Percentiles rank a stretch among this genome's conserved stretches.
phyloP scores from a whole-genome alignment of 1,140 invertebrate species.

The Papilio machaon region DNA sequence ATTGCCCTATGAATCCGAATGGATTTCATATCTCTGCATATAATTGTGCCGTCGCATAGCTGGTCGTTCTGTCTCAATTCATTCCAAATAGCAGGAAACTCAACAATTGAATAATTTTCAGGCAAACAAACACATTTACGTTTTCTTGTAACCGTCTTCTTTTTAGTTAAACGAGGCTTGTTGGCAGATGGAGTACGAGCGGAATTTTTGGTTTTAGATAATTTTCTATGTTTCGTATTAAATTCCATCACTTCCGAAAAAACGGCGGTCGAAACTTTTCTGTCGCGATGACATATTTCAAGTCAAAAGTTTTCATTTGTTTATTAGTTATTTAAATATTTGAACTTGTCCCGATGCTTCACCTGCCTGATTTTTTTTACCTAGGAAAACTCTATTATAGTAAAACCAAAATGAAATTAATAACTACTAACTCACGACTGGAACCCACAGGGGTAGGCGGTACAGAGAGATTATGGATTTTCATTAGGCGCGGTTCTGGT shows the following conservation, averaged over 20 bases:
- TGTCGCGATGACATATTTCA: conserved; percentile 72
- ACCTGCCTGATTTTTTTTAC: conserved; percentile 37
- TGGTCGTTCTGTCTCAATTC: conserved; percentile 84
- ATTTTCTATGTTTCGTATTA: conserved; percentile 81
- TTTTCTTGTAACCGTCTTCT: conserved; percentile 72
- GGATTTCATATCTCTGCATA: conserved; percentile 83
- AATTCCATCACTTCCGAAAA: conserved; percentile 82
- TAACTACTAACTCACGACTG: neutral
- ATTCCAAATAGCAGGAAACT: conserved; percentile 85
- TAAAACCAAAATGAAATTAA: neutral
- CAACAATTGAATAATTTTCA: conserved; percentile 79
- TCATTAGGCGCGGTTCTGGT: too few species aligned
- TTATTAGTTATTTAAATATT: conserved; percentile 45
- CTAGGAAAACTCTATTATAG: neutral
- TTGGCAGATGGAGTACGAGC: conserved; percentile 71
- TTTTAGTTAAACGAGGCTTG: conserved; percentile 73
- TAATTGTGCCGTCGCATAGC: conserved; percentile 83
- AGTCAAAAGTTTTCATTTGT: conserved; percentile 64
- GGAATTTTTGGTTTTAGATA: conserved; percentile 80
- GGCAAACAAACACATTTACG: conserved; percentile 79
- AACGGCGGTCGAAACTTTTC: conserved; percentile 79
- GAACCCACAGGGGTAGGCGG: too few species aligned
- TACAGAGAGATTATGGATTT: too few species aligned
- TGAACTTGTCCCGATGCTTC: conserved; percentile 20
- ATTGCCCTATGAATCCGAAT: conserved; percentile 86